Conservation (phyloP, 2,113 vertebrate genomes). For the Chauna torquata region DNA sequence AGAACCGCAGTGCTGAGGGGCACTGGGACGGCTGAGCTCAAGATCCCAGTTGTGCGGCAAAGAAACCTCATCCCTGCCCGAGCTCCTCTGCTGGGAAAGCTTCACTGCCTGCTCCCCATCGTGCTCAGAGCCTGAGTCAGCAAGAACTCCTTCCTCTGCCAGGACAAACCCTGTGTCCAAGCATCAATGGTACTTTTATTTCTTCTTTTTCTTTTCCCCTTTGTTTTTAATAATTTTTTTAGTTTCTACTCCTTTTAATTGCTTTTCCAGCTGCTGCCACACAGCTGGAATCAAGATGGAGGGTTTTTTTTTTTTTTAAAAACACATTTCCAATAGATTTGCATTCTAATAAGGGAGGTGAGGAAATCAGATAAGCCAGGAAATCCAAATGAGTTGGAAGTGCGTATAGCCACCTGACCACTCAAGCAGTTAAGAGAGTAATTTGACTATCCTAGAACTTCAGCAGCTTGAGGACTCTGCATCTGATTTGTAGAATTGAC, state of each 20-base stretch:
- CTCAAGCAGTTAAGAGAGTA: not conserved
- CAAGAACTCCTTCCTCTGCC: not conserved
- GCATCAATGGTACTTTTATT: accelerated
- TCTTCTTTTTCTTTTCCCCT: not conserved
- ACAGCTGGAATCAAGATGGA: not conserved
- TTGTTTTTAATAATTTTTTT: accelerated
- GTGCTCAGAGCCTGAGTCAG: not conserved
- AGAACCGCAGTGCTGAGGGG: not conserved
- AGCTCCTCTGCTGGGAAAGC: not conserved
- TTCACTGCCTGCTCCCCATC: not conserved
- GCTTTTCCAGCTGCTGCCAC: constrained; percentile 30
- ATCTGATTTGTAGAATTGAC: not conserved
- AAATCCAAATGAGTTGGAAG: not conserved
- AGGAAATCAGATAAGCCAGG: not conserved
- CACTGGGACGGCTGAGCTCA: accelerated
- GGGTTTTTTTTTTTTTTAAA: not conserved
- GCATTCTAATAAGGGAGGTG: not conserved
- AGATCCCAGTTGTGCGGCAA: accelerated
- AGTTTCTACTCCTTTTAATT: not conserved
- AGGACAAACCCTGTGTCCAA: accelerated
- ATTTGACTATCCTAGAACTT: not conserved
- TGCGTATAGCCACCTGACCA: accelerated
- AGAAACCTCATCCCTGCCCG: not conserved
- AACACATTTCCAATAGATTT: not conserved
- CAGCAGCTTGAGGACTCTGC: not conserved